phyloP scores from a whole-genome alignment of 2,888 invertebrate genomes.

The Leuctra nigra region DNA sequence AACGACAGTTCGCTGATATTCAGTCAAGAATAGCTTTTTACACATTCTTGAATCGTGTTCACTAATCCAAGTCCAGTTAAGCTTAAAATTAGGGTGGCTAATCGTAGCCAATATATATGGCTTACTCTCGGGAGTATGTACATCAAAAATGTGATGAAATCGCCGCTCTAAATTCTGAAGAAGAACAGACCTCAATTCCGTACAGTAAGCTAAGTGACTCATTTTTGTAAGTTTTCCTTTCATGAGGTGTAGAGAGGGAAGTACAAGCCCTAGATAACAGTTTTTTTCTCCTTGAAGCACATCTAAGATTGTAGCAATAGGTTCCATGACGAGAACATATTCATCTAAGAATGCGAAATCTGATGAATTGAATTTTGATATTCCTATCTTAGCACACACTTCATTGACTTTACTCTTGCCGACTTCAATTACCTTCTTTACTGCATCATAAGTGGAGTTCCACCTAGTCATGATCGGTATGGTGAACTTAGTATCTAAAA shows the following conservation, averaged over 20 bases:
- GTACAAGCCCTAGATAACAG: conserved; percentile 21
- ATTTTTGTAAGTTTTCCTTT: conserved; percentile 13
- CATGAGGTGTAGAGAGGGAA: conserved; percentile 20
- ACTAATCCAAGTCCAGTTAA: conserved; percentile 19
- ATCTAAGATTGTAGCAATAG: conserved; percentile 20
- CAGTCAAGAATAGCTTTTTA: not conserved
- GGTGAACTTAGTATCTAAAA: conserved; percentile 16
- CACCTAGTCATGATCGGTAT: conserved; percentile 23
- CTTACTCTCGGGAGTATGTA: conserved; percentile 20
- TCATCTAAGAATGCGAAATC: conserved; percentile 22
- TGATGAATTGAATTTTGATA: conserved; percentile 17
- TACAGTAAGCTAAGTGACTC: conserved; percentile 18
- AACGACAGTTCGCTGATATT: no score
- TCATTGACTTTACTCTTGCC: conserved; percentile 13
- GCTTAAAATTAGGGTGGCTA: conserved; percentile 23
- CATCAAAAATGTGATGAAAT: conserved; percentile 11
- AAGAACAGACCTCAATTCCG: not conserved
- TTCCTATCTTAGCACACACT: conserved; percentile 21
- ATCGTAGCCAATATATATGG: conserved; percentile 23
- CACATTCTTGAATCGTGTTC: conserved; percentile 3
- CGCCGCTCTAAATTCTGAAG: conserved; percentile 5
- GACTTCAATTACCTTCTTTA: conserved; percentile 15
- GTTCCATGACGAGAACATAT: conserved; percentile 19
- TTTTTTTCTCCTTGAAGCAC: conserved; percentile 24
- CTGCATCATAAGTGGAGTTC: conserved; percentile 22